These are phyloP conservation scores for Etheostoma cragini DNA, from an alignment of 2,113 vertebrate genomes.

Conservation along the genomic window DNA sequence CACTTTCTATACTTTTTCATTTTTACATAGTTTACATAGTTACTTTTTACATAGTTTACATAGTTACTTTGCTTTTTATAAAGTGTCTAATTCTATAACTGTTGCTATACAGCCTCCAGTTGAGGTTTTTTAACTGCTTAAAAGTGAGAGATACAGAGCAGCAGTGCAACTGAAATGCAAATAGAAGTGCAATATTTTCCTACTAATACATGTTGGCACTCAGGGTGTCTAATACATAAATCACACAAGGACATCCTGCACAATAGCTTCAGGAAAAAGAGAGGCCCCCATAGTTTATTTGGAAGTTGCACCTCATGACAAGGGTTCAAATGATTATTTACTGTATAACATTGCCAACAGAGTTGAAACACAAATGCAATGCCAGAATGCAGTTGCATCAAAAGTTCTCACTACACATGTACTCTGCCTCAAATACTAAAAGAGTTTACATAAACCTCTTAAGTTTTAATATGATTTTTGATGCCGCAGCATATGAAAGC, in stretches of 20 bases:
- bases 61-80: conserved; percentile 14
- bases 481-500: background rate
- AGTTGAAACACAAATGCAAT: conserved; percentile 36
- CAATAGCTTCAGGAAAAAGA: conserved; percentile 57
- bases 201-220: conserved; percentile 51
- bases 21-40: too few relatives aligned
- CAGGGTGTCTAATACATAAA: conserved; percentile 61
- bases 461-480: conserved; percentile 37
- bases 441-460: conserved; percentile 37
- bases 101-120: conserved; percentile 6
- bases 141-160: conserved; percentile 14
- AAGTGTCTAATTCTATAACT: conserved; percentile 3
- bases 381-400: conserved; percentile 46
- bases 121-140: background rate
- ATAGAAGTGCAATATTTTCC: conserved; percentile 42
- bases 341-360: conserved; percentile 54
- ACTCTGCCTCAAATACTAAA: conserved; percentile 16
- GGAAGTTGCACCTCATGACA: conserved; percentile 49
- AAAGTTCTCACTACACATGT: conserved; percentile 21
- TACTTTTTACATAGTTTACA: too few relatives aligned
- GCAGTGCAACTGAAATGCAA: conserved; percentile 21
- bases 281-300: conserved; percentile 48
- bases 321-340: conserved; percentile 68
- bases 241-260: conserved; percentile 67
- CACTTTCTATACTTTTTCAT: background rate